These are phyloP conservation scores for Zosterops pallidus DNA, from an alignment of 2,113 vertebrate genomes.

Conservation along the genomic window DNA sequence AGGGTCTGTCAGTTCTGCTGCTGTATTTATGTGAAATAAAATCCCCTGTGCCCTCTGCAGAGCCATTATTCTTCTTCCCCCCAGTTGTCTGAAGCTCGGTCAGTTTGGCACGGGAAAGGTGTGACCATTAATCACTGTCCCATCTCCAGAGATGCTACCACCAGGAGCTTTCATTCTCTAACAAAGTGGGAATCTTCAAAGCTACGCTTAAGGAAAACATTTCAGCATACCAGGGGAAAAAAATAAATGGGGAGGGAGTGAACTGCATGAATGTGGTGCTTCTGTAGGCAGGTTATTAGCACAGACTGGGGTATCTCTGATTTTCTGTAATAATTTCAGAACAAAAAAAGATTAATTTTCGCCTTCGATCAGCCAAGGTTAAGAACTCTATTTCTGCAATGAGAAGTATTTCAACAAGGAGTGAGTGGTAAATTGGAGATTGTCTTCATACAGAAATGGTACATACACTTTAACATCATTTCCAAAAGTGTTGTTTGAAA, in stretches of 20 bases:
- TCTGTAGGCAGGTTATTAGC: neutral
- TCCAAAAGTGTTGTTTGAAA: neutral
- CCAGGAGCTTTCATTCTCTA: conserved; percentile 8
- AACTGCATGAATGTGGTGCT: neutral
- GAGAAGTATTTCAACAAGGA: neutral
- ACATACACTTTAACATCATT: neutral
- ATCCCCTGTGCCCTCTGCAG: neutral
- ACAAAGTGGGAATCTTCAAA: conserved; percentile 32
- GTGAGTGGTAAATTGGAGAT: neutral
- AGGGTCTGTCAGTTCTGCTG: neutral
- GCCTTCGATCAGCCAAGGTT: neutral
- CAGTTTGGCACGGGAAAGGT: neutral
- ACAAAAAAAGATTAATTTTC: neutral
- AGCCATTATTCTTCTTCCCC: neutral
- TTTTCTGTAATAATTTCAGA: neutral
- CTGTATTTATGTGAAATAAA: neutral
- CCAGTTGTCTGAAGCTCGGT: neutral
- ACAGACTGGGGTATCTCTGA: neutral
- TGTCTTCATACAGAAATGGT: neutral
- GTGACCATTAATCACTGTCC: conserved; percentile 24
- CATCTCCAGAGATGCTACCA: neutral
- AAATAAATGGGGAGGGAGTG: neutral
- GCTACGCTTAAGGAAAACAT: neutral
- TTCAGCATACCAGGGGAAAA: neutral
- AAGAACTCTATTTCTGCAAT: neutral